These are phyloP conservation scores for Petrolisthes cinctipes DNA, from an alignment of 2,888 invertebrate genomes.

Conservation along the genomic window DNA sequence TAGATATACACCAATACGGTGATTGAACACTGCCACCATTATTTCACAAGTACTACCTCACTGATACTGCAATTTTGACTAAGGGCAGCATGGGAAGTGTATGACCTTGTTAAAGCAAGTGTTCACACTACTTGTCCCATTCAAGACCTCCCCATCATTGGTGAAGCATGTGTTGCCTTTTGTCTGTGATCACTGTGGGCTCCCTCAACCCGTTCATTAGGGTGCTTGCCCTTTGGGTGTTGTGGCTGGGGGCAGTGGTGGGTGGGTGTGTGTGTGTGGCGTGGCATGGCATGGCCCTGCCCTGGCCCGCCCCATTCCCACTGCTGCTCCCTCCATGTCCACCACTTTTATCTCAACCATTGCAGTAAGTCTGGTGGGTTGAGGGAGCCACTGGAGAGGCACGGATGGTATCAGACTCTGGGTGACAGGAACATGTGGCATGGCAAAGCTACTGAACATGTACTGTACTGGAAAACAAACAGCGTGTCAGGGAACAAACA, in stretches of 20 bases:
- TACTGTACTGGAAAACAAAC: no score
- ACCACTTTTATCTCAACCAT: neutral
- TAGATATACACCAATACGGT: no score
- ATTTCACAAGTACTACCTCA: no score
- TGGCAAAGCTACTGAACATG: neutral
- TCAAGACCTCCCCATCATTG: conserved; percentile 7
- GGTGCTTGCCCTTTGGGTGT: conserved; percentile 51
- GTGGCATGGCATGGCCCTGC: no score
- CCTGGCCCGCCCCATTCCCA: neutral
- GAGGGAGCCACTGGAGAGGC: neutral
- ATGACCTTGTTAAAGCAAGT: no score
- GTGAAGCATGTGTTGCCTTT: conserved; percentile 59
- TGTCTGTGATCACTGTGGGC: conserved; percentile 55
- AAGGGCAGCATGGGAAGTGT: no score
- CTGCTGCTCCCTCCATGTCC: neutral
- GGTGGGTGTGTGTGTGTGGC: neutral
- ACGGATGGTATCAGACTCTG: neutral
- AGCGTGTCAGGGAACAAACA: no score
- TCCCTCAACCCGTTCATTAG: conserved; percentile 58
- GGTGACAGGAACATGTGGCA: neutral
- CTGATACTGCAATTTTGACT: no score
- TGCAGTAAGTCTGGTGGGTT: neutral
- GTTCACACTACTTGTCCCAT: no score
- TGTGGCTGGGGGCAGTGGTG: conserved; percentile 34
- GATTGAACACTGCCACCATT: no score